Base-by-base conservation (phyloP, 2,797 vertebrate genomes). In the Melanotaenia pygmaea region DNA sequence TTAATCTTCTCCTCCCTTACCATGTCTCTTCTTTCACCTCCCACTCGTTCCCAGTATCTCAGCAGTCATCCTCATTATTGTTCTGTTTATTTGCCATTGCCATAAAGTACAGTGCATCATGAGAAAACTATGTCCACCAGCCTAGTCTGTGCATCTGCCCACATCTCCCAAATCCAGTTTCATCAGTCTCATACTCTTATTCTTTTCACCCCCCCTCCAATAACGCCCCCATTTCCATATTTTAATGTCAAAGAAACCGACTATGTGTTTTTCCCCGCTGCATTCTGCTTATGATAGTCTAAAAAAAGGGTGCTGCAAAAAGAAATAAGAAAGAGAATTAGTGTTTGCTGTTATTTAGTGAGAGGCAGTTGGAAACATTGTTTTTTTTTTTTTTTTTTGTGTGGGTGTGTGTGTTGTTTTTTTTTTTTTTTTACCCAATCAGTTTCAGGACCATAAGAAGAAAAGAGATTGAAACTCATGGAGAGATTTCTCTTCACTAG, bases 41-140 rank as follows among this genome's bases (percentile, higher is more conserved):
- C 81, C 76, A 83, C 80, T 71, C 79, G 38, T 76, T 60, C 86
- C 74, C 74, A 65, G 74, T 74, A 71, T 82, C 76, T 81, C 73
- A 64, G 79, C 77, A 74, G 74, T 79, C 75, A 67, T 81, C 81
- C 74, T 89, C 83, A 82, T 87, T 87, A 80, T 83, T 79, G 64
- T 69, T 82, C 77, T 74, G 75, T 74, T 86, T 88, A 76, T 87
- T 87, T 79, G 79, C 77, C 82, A 70, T 43, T 63, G 74, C 74
- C 65, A 71, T 78, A 67, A 79, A 84, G 72, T n/a, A 35, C 73
- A 81, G 70, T n/a, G 53, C 70, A 80, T 84, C 81, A 85, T 56
- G 51, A 47, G 70, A 81, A 79, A 88, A 80, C 26, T 78, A 82
- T 82, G 80, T 82, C 77, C 43, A 45, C 64, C 50, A 24, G 64